phyloP scores from a whole-genome alignment of 2,888 invertebrate species.

The Drosophila vallismaia region DNA sequence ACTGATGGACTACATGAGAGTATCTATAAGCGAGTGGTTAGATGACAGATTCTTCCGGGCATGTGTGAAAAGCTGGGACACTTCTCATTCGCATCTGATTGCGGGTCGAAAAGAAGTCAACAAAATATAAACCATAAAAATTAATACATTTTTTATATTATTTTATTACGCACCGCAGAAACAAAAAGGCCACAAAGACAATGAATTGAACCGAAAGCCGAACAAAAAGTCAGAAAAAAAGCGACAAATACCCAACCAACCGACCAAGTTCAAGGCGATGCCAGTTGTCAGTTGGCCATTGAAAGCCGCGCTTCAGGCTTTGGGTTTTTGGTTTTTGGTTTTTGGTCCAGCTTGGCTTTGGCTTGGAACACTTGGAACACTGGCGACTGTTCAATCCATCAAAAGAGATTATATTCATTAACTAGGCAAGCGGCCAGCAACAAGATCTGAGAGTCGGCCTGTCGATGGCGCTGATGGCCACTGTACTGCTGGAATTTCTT shows the following conservation, averaged over 20 bases:
- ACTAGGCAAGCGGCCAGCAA: conserved; percentile 56
- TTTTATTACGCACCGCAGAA: conserved; percentile 63
- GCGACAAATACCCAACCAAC: conserved; percentile 25
- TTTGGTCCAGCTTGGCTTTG: conserved; percentile 18
- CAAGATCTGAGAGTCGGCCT: conserved; percentile 12
- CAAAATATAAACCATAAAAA: conserved; percentile 70
- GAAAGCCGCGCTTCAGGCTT: conserved; percentile 45
- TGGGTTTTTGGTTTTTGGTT: conserved; percentile 21
- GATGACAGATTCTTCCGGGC: conserved; percentile 16
- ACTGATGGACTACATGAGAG: conserved; percentile 4
- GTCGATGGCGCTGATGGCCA: conserved; percentile 53
- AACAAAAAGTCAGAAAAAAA: conserved; percentile 37
- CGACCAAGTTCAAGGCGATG: conserved; percentile 61
- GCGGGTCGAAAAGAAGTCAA: conserved; percentile 57
- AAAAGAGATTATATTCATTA: conserved; percentile 78
- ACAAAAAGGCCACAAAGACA: conserved; percentile 55
- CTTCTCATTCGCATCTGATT: conserved; percentile 54
- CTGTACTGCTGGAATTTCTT: conserved; percentile 67
- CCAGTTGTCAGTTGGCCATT: conserved; percentile 45
- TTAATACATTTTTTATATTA: conserved; percentile 71
- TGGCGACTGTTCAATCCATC: conserved; percentile 72
- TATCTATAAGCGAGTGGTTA: conserved; percentile 11
- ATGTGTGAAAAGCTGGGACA: conserved; percentile 45
- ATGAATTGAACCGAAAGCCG: conserved; percentile 56
- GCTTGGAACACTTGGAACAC: conserved; percentile 15